Evolutionary conservation across 2,113 vertebrate species (phyloP), one percentile per base, ranked within the genome.

Genomic region (Chrysochloris asiatica): DNA sequence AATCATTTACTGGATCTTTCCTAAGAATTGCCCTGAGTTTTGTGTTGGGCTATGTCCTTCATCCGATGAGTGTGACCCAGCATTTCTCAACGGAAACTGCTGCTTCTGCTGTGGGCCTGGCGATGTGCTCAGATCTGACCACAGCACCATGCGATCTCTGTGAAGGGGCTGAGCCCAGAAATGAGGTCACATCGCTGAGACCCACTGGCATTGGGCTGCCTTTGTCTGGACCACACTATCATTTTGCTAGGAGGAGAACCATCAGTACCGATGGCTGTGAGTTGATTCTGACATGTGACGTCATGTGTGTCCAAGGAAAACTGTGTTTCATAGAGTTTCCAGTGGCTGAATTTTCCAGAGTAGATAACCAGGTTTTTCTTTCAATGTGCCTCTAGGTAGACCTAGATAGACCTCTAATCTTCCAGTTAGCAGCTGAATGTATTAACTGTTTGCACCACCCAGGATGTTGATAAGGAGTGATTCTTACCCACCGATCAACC

Each of bases 81-180:
- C 30, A 43, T 45, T 73, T 59, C 52, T 0, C 0, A 16, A 10
- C 11, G n/a, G 9, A 78, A n/a, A 5, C 6, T 0, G 1, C n/a
- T n/a, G n/a, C 1, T 2, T 45, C 56, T 22, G 41, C 26, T 75
- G 54, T 63, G n/a, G n/a, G n/a, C 33, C 61, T 83, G 11, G 6
- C 48, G 65, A 17, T 47, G 26, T 45, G 43, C 43, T 28, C 6
- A 14, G 11, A 14, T 8, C 3, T 0, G 22, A 24, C 47, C 38
- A 2, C 1, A 8, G n/a, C 11, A 33, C 10, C 50, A 5, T 45
- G 38, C 77, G 61, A 14, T 36, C 21, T 45, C 26, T 47, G 7
- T 21, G 13, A n/a, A n/a, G n/a, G n/a, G 0, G 28, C 79, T 11
- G 28, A 54, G 26, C 8, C 21, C 11, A 2, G n/a, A 41, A 50